phyloP scores from a whole-genome alignment of 2,888 invertebrate genomes.

The Caenorhabditis sp. region DNA sequence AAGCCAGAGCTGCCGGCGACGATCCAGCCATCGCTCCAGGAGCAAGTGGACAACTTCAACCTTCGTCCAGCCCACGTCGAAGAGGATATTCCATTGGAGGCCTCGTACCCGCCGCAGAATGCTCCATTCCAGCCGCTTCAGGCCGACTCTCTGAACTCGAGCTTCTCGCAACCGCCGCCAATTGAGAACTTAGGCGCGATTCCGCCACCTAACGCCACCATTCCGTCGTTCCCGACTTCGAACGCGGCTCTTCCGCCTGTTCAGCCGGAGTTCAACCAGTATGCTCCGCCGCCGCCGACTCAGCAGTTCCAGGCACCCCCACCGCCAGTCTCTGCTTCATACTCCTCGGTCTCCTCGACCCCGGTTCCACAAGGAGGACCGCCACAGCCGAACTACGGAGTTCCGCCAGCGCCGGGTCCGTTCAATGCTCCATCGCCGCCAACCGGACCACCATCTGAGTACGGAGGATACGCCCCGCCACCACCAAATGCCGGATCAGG shows the following conservation, averaged over 20 bases:
- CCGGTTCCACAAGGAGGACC: constrained; percentile 54
- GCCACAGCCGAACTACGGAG: constrained; percentile 42
- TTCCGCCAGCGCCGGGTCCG: constrained; percentile 26
- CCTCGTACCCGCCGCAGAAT: not conserved
- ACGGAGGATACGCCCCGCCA: constrained; percentile 29
- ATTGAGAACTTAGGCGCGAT: constrained; percentile 32
- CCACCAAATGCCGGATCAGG: constrained; percentile 14
- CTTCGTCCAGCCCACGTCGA: constrained; percentile 48
- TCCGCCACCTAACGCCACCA: constrained; percentile 56
- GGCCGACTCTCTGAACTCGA: constrained; percentile 23
- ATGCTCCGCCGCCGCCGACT: constrained; percentile 22
- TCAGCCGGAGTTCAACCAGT: constrained; percentile 19
- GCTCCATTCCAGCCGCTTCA: not conserved
- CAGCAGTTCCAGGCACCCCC: constrained; percentile 30
- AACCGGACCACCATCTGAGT: constrained; percentile 37
- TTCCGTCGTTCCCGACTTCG: constrained; percentile 67
- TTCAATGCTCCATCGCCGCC: constrained; percentile 34
- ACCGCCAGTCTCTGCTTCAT: constrained; percentile 30
- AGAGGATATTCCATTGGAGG: constrained; percentile 57
- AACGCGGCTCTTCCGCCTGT: constrained; percentile 57
- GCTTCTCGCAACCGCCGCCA: constrained; percentile 42
- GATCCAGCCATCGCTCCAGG: constrained; percentile 71
- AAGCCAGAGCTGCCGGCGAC: constrained; percentile 68
- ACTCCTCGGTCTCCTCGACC: constrained; percentile 61
- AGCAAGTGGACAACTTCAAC: constrained; percentile 62